Conservation (phyloP, 2,797 vertebrate species). For the Petrocephalus schoutedeni region DNA sequence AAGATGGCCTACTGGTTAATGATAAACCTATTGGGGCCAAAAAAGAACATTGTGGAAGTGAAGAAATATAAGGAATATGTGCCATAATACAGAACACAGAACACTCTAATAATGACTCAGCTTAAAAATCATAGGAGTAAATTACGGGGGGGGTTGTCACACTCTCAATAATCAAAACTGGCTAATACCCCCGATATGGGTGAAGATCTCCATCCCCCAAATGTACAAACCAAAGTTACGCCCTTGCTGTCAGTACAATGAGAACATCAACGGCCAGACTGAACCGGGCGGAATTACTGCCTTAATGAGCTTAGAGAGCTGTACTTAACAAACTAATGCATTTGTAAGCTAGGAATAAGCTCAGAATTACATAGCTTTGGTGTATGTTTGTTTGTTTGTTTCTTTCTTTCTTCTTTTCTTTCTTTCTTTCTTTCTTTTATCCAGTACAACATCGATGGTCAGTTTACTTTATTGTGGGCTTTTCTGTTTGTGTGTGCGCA, state of each 20-base stretch:
- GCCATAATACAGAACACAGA: background rate
- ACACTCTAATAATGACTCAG: background rate
- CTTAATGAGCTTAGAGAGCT: slow-evolving; percentile 2
- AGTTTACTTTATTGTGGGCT: background rate
- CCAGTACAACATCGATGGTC: background rate
- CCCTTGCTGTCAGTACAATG: background rate
- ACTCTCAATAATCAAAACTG: no score
- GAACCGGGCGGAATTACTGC: background rate
- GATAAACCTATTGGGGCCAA: background rate
- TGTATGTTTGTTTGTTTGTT: no score
- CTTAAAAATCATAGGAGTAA: background rate
- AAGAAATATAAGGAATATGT: background rate
- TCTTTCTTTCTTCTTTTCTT: background rate
- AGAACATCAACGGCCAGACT: background rate
- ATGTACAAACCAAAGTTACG: no score
- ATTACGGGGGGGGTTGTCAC: no score
- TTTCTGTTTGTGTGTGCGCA: background rate
- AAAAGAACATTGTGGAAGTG: background rate
- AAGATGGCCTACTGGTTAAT: background rate
- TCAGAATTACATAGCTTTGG: background rate
- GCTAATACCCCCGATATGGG: no score
- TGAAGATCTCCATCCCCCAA: no score
- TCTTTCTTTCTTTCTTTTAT: background rate
- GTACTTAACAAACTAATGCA: background rate
- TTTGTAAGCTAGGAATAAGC: background rate